Conservation (phyloP, 1,140 invertebrate species). For the Cardiocondyla obscurior region DNA sequence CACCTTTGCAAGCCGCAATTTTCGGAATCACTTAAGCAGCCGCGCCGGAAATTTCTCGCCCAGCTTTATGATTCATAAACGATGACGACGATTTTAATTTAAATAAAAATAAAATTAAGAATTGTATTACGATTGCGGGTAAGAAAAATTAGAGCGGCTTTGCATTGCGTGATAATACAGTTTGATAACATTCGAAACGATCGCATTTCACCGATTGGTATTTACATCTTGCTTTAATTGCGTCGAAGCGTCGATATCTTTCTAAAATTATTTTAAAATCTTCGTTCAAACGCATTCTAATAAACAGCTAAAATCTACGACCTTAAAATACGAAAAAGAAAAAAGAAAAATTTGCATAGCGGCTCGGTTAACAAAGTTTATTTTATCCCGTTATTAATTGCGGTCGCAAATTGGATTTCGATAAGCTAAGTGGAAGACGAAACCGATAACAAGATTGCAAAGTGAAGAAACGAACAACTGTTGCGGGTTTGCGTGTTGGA, state of each 20-base stretch:
- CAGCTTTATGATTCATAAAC: slow-evolving; percentile 25
- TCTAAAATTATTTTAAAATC: background rate
- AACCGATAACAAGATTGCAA: background rate
- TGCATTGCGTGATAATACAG: background rate
- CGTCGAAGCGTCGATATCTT: background rate
- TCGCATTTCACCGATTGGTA: background rate
- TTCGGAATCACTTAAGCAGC: slow-evolving; percentile 51
- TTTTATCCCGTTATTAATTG: background rate
- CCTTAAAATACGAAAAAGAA: background rate
- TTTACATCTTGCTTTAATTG: background rate
- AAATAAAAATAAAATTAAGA: background rate
- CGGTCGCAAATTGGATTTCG: background rate
- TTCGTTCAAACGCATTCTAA: background rate
- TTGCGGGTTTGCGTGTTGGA: slow-evolving; percentile 61
- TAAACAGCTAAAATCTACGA: background rate
- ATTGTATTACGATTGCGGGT: background rate
- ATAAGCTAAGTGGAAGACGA: background rate
- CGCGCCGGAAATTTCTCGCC: slow-evolving; percentile 11
- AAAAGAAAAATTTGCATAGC: background rate
- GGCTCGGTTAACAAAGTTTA: background rate
- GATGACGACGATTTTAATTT: background rate
- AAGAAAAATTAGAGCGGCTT: background rate
- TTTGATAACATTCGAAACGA: background rate
- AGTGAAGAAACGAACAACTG: background rate
- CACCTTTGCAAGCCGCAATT: slow-evolving; percentile 28